Evolutionary conservation across 1,140 invertebrate species (phyloP), one percentile per base, ranked within the genome.

Genomic region (Pseudomyrmex sp.): DNA sequence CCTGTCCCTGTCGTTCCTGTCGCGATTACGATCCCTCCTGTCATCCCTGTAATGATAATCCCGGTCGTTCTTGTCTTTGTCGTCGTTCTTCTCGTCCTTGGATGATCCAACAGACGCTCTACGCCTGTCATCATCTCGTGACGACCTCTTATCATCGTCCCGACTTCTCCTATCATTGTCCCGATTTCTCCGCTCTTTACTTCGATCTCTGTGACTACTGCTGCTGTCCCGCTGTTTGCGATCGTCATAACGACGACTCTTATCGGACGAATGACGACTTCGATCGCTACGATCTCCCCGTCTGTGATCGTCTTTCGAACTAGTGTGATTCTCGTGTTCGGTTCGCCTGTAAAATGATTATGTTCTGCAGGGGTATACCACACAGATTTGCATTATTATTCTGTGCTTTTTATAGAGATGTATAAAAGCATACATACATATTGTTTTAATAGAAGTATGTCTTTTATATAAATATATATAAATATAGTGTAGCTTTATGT

Each of bases 301-400:
- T 72, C 88, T 93, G 18, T 91, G 85, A 13, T 93, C 91, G 12
- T 93, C 91, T 35, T 91, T 92, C 52, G 90, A 90, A 84, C 88
- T 92, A 54, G 92, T 85, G 80, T 91, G 86, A 74, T 91, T 92
- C 70, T 94, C 94, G 84, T 92, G 88, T 76, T 93, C 92, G 87
- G 90, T 68, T 92, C 92, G 91, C 93, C 94, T 94, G 94, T 94
- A 94, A 94, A 93, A 94, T 89, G 92, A 94, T 94, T 94, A 94
- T 92, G 93, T 94, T 94, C 94, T 94, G 93, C 93, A 94, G 94
- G 92, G 93, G 90, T 94, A 93, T 92, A 94, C 94, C 94, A 94
- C 94, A 94, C 93, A 94, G 94, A 94, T 94, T 93, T 91, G 90
- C 92, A 93, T 94, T 94, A 94, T 94, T 94, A 94, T 89, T 92